These are phyloP conservation scores for Heliocidaris erythrogramma DNA, from an alignment of 35 echinoderm and acorn worm genomes.

Conservation along the genomic window DNA sequence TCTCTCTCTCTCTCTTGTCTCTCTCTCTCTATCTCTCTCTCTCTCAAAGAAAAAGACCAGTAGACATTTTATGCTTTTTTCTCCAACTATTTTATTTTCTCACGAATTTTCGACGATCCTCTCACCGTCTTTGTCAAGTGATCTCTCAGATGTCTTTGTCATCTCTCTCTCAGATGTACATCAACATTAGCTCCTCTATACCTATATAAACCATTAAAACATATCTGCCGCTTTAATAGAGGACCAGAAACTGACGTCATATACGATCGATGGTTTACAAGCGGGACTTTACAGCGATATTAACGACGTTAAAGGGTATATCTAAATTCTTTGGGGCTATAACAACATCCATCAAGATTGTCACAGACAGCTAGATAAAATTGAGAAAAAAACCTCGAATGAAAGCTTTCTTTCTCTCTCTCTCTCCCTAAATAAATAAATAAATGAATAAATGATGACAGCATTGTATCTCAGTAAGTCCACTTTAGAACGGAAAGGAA, in stretches of 20 bases:
- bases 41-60: too few species aligned
- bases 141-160: too few species aligned
- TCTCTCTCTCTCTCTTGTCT: too few species aligned
- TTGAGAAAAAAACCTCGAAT: neutral
- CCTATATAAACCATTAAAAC: neutral
- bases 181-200: too few species aligned
- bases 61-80: too few species aligned
- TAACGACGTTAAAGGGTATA: neutral
- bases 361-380: neutral
- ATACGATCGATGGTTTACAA: constrained; percentile 1
- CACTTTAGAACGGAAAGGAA: neutral
- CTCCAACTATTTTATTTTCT: too few species aligned
- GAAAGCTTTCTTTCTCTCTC: neutral
- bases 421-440: neutral
- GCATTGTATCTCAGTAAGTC: neutral
- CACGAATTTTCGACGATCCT: too few species aligned
- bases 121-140: too few species aligned
- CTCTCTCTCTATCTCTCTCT: too few species aligned
- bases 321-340: neutral
- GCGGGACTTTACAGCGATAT: neutral
- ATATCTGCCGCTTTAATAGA: neutral
- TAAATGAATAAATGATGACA: neutral
- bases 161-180: too few species aligned
- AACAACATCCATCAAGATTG: neutral
- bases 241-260: neutral